Percentiles rank a stretch among this genome's conserved stretches.
These are phyloP conservation scores for Neotoxoptera formosana DNA, from an alignment of 1,140 invertebrate species.

Conservation along the genomic window DNA sequence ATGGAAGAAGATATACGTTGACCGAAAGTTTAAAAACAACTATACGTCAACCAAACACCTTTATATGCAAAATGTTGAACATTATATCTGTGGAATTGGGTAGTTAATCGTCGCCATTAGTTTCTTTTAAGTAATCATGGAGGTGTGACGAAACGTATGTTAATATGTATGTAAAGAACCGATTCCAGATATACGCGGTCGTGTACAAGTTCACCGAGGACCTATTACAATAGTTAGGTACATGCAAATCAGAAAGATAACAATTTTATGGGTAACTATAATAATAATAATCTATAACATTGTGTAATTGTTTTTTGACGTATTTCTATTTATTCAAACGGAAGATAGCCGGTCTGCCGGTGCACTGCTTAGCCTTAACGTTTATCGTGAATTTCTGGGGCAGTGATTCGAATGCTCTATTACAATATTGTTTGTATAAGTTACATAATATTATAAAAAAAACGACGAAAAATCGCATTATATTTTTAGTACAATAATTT, in stretches of 20 bases:
- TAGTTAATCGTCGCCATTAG: not conserved
- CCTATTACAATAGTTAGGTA: not conserved
- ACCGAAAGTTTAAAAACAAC: not conserved
- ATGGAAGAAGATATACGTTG: too few relatives aligned
- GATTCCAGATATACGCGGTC: not conserved
- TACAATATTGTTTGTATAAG: not conserved
- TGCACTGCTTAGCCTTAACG: not conserved
- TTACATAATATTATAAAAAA: not conserved
- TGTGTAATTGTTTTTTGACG: not conserved
- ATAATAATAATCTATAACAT: not conserved
- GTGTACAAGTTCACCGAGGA: not conserved
- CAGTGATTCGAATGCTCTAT: not conserved
- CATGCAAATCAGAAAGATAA: slow-evolving; percentile 28
- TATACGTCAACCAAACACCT: too few relatives aligned
- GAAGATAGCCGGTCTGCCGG: not conserved
- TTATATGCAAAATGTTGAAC: not conserved
- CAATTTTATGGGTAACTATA: not conserved
- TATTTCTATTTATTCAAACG: not conserved
- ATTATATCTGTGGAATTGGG: not conserved
- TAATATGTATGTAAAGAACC: not conserved
- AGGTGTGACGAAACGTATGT: not conserved
- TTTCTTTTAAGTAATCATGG: not conserved
- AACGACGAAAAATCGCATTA: not conserved
- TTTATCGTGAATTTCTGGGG: not conserved
- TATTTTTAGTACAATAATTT: not conserved